Evolutionary conservation across 2,888 invertebrate genomes (phyloP), one percentile per base, ranked within the genome.

Genomic region (Smittia aterrima): DNA sequence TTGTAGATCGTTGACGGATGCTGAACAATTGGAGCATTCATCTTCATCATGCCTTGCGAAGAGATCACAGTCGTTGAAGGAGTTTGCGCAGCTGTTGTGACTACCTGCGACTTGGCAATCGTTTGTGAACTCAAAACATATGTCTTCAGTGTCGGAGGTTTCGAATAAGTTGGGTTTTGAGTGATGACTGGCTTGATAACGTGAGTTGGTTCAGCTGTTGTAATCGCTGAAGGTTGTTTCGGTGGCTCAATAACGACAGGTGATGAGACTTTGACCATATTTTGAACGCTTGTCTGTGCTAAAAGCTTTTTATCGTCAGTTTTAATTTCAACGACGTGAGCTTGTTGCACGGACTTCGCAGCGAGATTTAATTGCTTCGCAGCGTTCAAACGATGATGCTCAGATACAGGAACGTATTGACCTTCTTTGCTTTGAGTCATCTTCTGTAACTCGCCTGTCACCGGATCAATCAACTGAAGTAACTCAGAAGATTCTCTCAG

Each of bases 351-450:
- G 7, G 32, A 13, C 0, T 22, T 20, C 18, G 58, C 2, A 18
- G 58, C 75, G 25, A 66, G 3, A 6, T 62, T 74, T 66, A 74
- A 75, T 40, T 76, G 76, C 18, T 70, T 53, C 20, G 32, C 32
- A 6, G 32, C 32, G 16, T 11, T 47, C 20, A 40, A 22, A 40
- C 40, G 47, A 9, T 40, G 25, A 47, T 74, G 16, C 11, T 79
- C 81, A 1, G 79, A 75, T 1, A 88, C 84, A 1, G 89, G 88
- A 75, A 89, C 86, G 79, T 89, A 89, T 77, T 87, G 86, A 11
- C 88, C 88, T 79, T 90, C 91, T 79, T 90, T 90, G 66, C 88
- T 88, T 77, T 90, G 89, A 78, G 88, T 84, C 86, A 89, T 87
- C 0, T 89, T 88, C 75, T 88, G 89, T 38, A 92, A 82, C 77